Conservation (phyloP, 2,113 vertebrate genomes). For the Kryptolebias marmoratus region DNA sequence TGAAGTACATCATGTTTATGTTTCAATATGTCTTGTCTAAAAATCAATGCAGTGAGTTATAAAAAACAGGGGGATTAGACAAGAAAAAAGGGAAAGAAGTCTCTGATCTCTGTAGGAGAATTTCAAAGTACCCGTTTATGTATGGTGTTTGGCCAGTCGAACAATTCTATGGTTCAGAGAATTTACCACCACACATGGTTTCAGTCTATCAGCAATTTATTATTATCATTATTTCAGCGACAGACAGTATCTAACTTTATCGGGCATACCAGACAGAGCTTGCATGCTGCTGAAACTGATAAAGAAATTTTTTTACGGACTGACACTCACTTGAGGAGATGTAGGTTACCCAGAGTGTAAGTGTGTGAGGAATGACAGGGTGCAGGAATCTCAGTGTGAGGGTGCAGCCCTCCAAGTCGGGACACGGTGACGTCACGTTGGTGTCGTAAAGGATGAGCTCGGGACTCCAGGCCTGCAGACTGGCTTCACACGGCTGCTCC, state of each 20-base stretch:
- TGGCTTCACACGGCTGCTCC: conserved; percentile 93
- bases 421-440: conserved; percentile 93
- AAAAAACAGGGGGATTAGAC: background rate
- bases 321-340: conserved; percentile 80
- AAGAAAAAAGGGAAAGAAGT: background rate
- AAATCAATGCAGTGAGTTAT: background rate
- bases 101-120: background rate
- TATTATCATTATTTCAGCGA: background rate
- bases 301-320: background rate
- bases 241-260: background rate
- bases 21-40: background rate
- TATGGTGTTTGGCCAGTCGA: background rate
- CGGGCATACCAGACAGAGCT: too few relatives aligned
- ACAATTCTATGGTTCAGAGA: background rate
- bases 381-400: conserved; percentile 88
- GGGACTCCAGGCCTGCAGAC: conserved; percentile 95
- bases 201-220: background rate
- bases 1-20: background rate
- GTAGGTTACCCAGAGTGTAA: conserved; percentile 94
- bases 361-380: conserved; percentile 82
- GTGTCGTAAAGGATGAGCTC: conserved; percentile 92
- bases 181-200: background rate
- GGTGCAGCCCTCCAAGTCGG: conserved; percentile 87
- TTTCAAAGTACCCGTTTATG: background rate
- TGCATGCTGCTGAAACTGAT: background rate